Evolutionary conservation across 2,888 invertebrate species (phyloP).

Genomic region (Cylloceria caligata): DNA sequence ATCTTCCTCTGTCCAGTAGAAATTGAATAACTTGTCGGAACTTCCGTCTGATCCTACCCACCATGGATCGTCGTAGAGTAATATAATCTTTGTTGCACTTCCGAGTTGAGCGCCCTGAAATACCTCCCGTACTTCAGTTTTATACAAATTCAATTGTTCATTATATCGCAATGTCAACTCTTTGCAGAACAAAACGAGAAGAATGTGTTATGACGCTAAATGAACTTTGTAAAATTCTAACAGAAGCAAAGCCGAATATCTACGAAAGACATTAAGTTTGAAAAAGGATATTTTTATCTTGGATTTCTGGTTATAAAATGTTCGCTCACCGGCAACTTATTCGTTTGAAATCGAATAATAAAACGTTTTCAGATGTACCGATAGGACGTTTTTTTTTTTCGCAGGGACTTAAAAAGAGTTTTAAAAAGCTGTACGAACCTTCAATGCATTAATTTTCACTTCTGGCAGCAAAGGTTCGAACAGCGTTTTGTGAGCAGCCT

Average conservation of each 20-base stretch:
- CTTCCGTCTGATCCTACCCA: constrained; percentile 32
- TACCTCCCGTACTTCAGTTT: background rate
- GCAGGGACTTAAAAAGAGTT: background rate
- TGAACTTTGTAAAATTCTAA: no score
- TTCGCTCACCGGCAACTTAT: background rate
- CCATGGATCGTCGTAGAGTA: constrained; percentile 83
- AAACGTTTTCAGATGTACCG: no score
- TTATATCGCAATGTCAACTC: background rate
- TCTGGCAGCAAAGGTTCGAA: constrained; percentile 87
- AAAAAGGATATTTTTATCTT: no score
- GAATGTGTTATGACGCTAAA: background rate
- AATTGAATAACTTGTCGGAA: constrained; percentile 14
- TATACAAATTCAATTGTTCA: background rate
- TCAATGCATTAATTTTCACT: constrained; percentile 86
- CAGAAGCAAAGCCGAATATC: no score
- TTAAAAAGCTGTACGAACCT: constrained; percentile 72
- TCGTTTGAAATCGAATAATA: no score
- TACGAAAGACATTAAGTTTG: background rate
- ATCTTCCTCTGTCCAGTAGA: constrained; percentile 53
- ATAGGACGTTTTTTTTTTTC: no score
- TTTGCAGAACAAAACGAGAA: background rate
- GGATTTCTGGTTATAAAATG: background rate
- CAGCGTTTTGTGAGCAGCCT: constrained; percentile 85
- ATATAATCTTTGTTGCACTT: constrained; percentile 88
- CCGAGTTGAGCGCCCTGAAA: constrained; percentile 87